phyloP scores from a whole-genome alignment of 2,888 invertebrate species.

The Serripes groenlandicus region DNA sequence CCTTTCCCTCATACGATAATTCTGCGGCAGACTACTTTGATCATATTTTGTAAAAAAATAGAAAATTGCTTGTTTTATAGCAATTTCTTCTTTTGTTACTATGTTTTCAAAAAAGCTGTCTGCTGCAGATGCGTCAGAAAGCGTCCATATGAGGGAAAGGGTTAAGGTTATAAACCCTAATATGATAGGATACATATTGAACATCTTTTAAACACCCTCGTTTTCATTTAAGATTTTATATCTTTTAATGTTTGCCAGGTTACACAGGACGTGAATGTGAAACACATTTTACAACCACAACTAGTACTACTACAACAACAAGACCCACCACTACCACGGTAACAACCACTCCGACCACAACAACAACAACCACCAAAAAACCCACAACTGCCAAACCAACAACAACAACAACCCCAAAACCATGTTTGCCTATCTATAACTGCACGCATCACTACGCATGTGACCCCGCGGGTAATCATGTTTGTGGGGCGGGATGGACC shows the following conservation, averaged over 20 bases:
- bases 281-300: constrained; percentile 4
- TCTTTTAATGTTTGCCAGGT: constrained; percentile 30
- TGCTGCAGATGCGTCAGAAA: too few relatives aligned
- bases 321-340: constrained; percentile 16
- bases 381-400: constrained; percentile 17
- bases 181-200: too few relatives aligned
- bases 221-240: too few relatives aligned
- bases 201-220: too few relatives aligned
- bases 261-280: constrained; percentile 49
- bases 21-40: too few relatives aligned
- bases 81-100: too few relatives aligned
- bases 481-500: constrained; percentile 60
- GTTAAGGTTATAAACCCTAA: too few relatives aligned
- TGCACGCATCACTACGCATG: constrained; percentile 49
- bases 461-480: constrained; percentile 38
- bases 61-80: too few relatives aligned
- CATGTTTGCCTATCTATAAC: constrained; percentile 46
- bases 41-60: too few relatives aligned
- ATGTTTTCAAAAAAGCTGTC: too few relatives aligned
- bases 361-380: background rate
- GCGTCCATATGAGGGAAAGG: too few relatives aligned
- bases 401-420: background rate
- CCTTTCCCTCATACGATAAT: too few relatives aligned
- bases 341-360: constrained; percentile 13
- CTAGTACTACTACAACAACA: constrained; percentile 9